Conservation (phyloP, 1,140 invertebrate species). For the Oncopodura yosiiana region DNA sequence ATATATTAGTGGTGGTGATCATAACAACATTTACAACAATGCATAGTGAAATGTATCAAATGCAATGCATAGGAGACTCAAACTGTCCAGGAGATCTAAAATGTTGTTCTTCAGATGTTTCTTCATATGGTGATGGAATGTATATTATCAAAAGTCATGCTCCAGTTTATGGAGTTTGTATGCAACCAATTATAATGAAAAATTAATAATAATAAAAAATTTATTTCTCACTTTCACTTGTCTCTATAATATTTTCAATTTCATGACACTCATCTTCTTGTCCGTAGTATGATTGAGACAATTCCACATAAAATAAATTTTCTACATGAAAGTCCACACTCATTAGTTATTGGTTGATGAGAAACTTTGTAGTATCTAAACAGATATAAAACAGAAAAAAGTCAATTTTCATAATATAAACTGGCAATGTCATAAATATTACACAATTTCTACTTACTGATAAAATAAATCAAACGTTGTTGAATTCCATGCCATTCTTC, state of each 20-base stretch:
- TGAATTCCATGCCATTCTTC: constrained; percentile 37
- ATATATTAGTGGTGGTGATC: too few species aligned
- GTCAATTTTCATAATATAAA: neutral
- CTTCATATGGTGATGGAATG: neutral
- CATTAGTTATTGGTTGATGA: neutral
- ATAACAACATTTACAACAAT: neutral
- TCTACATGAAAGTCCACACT: constrained; percentile 24
- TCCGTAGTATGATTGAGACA: constrained; percentile 20
- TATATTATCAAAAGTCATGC: neutral
- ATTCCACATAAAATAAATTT: constrained; percentile 28
- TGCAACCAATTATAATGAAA: neutral
- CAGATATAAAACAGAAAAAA: neutral
- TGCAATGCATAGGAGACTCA: constrained; percentile 21
- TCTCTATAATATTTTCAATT: too few species aligned
- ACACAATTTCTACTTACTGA: constrained; percentile 36
- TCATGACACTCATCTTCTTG: constrained; percentile 26
- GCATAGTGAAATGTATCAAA: neutral
- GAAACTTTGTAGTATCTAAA: constrained; percentile 17
- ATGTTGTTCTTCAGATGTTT: constrained; percentile 10
- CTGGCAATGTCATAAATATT: neutral
- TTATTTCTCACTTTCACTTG: too few species aligned
- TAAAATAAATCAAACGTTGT: constrained; percentile 39
- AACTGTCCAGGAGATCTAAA: constrained; percentile 25
- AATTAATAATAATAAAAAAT: too few species aligned
- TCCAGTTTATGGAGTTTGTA: neutral